Base-by-base conservation (phyloP, 2,888 invertebrate genomes). In the Trichogramma evanescens region DNA sequence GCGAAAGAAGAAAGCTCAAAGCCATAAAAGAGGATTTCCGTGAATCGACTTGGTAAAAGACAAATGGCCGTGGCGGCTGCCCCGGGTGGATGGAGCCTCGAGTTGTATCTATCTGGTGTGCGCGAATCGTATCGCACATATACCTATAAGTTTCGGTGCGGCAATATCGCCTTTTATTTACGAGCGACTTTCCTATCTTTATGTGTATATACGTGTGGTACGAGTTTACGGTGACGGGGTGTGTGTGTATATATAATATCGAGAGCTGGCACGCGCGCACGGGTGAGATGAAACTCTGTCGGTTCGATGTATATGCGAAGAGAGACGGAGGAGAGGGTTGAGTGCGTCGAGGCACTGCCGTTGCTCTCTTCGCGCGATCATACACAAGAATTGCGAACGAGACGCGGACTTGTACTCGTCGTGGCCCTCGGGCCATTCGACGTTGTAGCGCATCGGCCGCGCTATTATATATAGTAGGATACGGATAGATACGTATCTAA, bases 131-230 rank as follows among this genome's bases (percentile, higher is more conserved):
- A 26, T 26, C 26, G 26, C 26, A 26, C 26, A 45, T 45, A 49
- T 39, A 46, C 50, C n/a, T 26, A n/a, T 51, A 51, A 41, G 41
- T 40, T 41, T 40, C 40, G 38, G 63, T 62, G 63, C 59, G 64
- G 70, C 69, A 72, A 71, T 72, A 71, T 69, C 69, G 69, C 66
- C 56, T 70, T 69, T 70, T 74, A 72, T 72, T 72, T 73, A 74
- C 71, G 72, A 70, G 66, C 66, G 58, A 59, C 57, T 61, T 26
- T 26, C 26, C 26, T 26, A 26, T 26, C 26, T 26, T 26, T 26
- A 26, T 26, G 26, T 26, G 26, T 26, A 26, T 26, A 26, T 26
- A 26, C 2, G 26, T 26, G 26, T 26, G 26, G 26, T 26, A 26
- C 26, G 26, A 26, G 26, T 26, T 26, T 26, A 26, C 26, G 26